Evolutionary conservation across 2,113 vertebrate genomes (phyloP), one percentile per base, ranked within the genome.

Genomic region (Actinemys pallida): DNA sequence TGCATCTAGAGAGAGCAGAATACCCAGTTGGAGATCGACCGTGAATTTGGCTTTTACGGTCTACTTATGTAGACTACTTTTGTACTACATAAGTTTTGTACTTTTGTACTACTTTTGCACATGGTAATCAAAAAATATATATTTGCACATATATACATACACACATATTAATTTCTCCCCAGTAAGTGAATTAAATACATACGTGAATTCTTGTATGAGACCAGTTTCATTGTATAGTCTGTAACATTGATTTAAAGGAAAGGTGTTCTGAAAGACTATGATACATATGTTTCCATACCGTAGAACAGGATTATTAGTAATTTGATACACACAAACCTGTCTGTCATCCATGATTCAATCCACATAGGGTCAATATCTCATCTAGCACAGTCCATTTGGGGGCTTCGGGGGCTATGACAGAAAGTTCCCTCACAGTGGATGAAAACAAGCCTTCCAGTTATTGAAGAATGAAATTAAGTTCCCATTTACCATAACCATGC

Each of bases 341-440:
- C 98, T 99, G 93, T 98, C 96, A 54, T 98, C 98, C 98, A 98
- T 98, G 98, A 98, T 92, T 99, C 98, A 2, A 98, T 98, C 98
- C 98, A 98, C 98, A 98, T 98, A 7, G 83, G 95, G 94, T 98
- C 98, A 95, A 97, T 98, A 96, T 98, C 98, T 98, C 98, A 93
- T 98, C 98, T 87, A 99, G 94, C 54, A 99, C 98, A 88, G 98
- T 98, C 98, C 98, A 98, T 95, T 99, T 99, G 3, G 95, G 98
- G 47, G 96, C 98, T 6, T 98, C 97, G 16, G 97, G 97, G 22
- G 88, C 81, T 72, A 97, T 88, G 10, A 94, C 97, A 89, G 98
- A 98, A 62, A 98, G 93, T 95, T 98, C 98, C 95, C 98, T 98
- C 98, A 98, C 98, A 50, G 97, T 98, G 69, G 95, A 98, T 35